Evolutionary conservation across 2,113 vertebrate species (phyloP).

Genomic region (Indri indri): DNA sequence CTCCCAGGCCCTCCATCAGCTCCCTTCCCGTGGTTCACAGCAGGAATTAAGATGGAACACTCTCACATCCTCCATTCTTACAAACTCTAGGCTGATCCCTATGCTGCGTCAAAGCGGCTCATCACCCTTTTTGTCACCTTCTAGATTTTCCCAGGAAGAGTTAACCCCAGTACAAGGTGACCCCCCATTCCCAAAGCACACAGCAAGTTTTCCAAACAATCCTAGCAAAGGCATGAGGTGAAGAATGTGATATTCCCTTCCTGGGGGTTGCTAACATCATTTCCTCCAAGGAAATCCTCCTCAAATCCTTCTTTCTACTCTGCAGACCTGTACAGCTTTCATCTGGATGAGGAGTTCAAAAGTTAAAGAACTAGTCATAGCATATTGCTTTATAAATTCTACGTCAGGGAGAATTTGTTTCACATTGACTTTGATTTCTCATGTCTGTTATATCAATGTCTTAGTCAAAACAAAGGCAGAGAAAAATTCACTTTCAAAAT

Average conservation of each 20-base stretch:
- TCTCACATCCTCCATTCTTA: background rate
- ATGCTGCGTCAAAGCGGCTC: background rate
- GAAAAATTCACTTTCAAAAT: background rate
- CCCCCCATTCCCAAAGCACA: background rate
- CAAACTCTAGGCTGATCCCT: background rate
- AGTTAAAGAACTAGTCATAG: background rate
- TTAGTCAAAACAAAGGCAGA: background rate
- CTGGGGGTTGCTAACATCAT: background rate
- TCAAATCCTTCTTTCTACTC: background rate
- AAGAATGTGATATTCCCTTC: background rate
- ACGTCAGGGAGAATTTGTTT: background rate
- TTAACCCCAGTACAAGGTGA: background rate
- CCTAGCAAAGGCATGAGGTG: background rate
- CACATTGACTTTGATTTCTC: background rate
- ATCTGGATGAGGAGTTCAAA: background rate
- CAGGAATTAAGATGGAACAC: background rate
- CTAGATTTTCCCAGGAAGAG: background rate
- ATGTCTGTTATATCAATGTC: background rate
- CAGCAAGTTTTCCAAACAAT: background rate
- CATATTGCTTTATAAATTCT: background rate
- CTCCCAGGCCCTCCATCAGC: background rate
- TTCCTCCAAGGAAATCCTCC: background rate
- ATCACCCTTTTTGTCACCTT: background rate
- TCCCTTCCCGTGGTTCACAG: background rate
- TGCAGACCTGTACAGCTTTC: background rate